Evolutionary conservation across 2,113 vertebrate species (phyloP).

Genomic region (Motacilla tschutschensis): DNA sequence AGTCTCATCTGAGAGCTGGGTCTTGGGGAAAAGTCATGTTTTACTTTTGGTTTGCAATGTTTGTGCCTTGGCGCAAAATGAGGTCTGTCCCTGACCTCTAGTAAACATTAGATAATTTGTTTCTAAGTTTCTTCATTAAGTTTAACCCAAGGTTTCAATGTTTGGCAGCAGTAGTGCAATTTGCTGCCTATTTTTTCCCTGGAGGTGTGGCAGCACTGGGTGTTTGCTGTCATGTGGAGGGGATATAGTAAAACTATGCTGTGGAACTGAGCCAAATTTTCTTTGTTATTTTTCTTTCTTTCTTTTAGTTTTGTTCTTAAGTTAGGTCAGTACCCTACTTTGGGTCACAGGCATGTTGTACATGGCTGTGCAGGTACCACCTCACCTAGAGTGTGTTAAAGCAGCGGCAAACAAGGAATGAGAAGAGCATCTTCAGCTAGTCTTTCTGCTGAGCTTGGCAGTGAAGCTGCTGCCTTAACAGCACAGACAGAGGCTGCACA

Average conservation of each 20-base stretch:
- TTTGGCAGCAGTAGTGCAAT: background rate
- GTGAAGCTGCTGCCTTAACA: background rate
- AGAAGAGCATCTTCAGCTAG: background rate
- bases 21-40: background rate
- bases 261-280: background rate
- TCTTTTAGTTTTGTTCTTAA: background rate
- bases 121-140: background rate
- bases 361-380: background rate
- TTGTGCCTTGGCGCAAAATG: background rate
- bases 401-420: background rate
- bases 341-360: accelerated
- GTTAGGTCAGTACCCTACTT: background rate
- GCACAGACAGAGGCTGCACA: background rate
- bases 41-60: background rate
- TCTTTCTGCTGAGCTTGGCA: accelerated
- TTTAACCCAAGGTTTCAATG: background rate
- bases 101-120: background rate
- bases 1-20: background rate
- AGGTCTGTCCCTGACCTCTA: background rate
- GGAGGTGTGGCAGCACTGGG: accelerated
- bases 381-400: background rate
- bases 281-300: background rate
- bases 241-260: background rate
- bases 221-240: background rate
- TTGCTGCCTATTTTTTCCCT: accelerated